Evolutionary conservation across 64 coral and sea anemone species (phyloP).

Genomic region (Actinia tenebrosa): DNA sequence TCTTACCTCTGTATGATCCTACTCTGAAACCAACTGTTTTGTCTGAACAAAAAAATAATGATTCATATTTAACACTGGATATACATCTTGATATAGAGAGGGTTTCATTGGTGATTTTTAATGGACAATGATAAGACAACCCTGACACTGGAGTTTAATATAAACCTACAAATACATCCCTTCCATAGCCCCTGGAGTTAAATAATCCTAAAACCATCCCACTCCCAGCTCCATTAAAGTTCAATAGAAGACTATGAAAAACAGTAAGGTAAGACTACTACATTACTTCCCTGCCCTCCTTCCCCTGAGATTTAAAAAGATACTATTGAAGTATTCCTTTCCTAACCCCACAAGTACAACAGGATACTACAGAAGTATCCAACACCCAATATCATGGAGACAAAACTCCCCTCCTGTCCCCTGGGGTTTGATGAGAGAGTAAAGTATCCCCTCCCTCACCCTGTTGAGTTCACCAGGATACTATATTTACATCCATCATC

Average conservation of each 20-base stretch:
- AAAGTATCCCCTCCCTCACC: background rate
- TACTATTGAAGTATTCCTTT: background rate
- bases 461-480: background rate
- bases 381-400: background rate
- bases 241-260: no score
- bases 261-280: no score
- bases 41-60: slow-evolving; percentile 12
- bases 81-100: no score
- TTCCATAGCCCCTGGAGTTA: no score
- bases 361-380: background rate
- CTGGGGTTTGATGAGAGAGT: no score
- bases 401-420: background rate
- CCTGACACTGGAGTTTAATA: background rate
- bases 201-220: no score
- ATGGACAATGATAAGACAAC: background rate
- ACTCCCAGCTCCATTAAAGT: no score
- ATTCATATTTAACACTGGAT: background rate
- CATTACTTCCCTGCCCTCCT: background rate
- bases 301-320: background rate
- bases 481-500: no score
- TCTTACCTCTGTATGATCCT: slow-evolving; percentile 84
- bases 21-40: slow-evolving; percentile 93
- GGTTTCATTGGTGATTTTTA: no score
- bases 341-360: background rate
- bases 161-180: background rate